Conservation (phyloP, 53 echinoderm and acorn worm genomes). For the Arbacia lixula region DNA sequence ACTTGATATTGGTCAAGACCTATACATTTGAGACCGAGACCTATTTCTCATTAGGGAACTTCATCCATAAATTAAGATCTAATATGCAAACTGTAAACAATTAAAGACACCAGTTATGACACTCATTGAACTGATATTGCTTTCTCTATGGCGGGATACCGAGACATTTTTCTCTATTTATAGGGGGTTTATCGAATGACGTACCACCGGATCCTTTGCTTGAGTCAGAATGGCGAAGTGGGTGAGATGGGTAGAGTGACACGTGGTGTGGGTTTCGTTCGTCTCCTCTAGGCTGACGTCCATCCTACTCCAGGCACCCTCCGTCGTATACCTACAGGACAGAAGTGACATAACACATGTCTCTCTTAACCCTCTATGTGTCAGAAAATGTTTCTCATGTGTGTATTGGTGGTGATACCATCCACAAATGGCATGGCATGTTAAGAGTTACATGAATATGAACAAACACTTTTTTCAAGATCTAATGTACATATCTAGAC, state of each 20-base stretch:
- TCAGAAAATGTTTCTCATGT: no score
- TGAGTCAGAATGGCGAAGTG: conserved; percentile 76
- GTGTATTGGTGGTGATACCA: no score
- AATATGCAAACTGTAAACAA: not conserved
- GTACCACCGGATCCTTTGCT: conserved; percentile 59
- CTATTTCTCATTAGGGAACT: no score
- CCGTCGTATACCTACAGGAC: conserved; percentile 71
- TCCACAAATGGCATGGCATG: no score
- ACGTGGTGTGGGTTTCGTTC: conserved; percentile 69
- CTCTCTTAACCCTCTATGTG: no score
- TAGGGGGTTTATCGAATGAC: conserved; percentile 32
- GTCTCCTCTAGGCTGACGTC: conserved; percentile 66
- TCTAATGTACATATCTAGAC: no score
- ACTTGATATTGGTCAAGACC: no score
- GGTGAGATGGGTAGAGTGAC: conserved; percentile 85
- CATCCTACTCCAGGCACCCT: conserved; percentile 82
- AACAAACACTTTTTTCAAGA: no score
- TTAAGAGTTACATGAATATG: no score
- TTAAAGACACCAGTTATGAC: not conserved
- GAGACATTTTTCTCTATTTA: not conserved
- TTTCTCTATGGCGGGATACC: not conserved
- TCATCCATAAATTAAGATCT: no score
- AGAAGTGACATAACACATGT: no score
- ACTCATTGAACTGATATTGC: not conserved
- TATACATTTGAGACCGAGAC: no score